Evolutionary conservation across 1,140 invertebrate genomes (phyloP).

Genomic region (Archivesica marissinica): DNA sequence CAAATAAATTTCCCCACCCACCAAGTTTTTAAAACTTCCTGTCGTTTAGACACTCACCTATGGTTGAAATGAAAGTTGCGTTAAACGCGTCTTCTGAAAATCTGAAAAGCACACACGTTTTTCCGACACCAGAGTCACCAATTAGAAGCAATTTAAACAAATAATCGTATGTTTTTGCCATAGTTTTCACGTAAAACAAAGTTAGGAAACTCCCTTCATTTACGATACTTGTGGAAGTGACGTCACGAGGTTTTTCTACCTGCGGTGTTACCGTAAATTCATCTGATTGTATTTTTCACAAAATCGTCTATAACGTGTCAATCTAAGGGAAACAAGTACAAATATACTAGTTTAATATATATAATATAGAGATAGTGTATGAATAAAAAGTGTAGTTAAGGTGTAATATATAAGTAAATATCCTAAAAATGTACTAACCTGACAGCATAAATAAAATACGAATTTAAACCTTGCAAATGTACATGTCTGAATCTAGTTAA

Average conservation of each 20-base stretch:
- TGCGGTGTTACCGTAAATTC: constrained; percentile 29
- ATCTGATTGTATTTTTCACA: neutral
- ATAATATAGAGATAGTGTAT: no score
- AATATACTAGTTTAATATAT: no score
- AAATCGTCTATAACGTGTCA: no score
- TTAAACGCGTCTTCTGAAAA: constrained; percentile 99
- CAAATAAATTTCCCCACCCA: constrained; percentile 55
- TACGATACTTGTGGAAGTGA: constrained; percentile 67
- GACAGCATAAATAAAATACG: no score
- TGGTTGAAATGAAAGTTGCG: constrained; percentile 94
- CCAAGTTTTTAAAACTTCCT: constrained; percentile 28
- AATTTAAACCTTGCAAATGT: no score
- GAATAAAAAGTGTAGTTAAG: no score
- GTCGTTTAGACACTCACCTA: constrained; percentile 70
- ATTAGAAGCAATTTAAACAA: constrained; percentile 99
- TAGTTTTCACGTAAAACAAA: constrained; percentile 77
- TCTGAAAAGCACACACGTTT: constrained; percentile 98
- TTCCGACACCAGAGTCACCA: constrained; percentile 99
- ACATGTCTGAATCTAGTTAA: no score
- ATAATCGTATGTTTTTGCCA: constrained; percentile 97
- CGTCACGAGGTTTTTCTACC: constrained; percentile 58
- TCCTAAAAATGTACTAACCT: no score
- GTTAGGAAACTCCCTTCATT: constrained; percentile 83
- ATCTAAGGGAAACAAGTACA: no score
- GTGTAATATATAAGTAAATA: no score